Evolutionary conservation across 2,888 invertebrate species (phyloP).

Genomic region (Vannuccia rotundouncinata): DNA sequence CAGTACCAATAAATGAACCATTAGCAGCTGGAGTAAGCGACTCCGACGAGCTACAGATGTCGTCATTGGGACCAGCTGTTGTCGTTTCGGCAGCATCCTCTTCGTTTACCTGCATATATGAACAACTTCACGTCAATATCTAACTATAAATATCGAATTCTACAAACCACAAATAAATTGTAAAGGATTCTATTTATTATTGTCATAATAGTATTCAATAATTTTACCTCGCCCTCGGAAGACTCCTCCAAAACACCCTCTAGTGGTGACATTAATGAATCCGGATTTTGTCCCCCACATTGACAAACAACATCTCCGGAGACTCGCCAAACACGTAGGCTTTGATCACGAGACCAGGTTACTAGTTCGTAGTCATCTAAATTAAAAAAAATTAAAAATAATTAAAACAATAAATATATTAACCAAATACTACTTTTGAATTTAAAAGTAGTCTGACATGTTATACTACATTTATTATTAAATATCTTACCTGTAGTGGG

Average conservation of each 20-base stretch:
- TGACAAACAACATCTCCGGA: neutral
- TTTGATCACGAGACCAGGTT: slow-evolving; percentile 91
- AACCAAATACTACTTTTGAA: slow-evolving; percentile 41
- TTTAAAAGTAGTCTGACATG: too few relatives aligned
- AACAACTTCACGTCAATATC: too few relatives aligned
- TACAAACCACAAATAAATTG: too few relatives aligned
- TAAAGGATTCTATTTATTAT: too few relatives aligned
- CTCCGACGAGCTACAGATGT: neutral
- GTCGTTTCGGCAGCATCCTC: neutral
- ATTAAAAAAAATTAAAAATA: too few relatives aligned
- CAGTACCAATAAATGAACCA: neutral
- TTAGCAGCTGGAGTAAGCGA: neutral
- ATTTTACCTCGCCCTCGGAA: too few relatives aligned
- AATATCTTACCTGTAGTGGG: neutral
- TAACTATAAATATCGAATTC: too few relatives aligned
- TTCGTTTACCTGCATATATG: too few relatives aligned
- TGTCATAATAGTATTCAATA: too few relatives aligned
- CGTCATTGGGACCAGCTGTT: neutral
- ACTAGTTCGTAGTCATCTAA: slow-evolving; percentile 76
- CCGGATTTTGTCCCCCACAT: neutral
- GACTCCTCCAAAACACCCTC: neutral
- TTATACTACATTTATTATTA: neutral
- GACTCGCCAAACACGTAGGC: slow-evolving; percentile 79
- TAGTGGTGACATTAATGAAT: neutral
- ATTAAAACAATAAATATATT: neutral